Evolutionary conservation across 2,113 vertebrate species (phyloP).

Genomic region (Alosa alosa): DNA sequence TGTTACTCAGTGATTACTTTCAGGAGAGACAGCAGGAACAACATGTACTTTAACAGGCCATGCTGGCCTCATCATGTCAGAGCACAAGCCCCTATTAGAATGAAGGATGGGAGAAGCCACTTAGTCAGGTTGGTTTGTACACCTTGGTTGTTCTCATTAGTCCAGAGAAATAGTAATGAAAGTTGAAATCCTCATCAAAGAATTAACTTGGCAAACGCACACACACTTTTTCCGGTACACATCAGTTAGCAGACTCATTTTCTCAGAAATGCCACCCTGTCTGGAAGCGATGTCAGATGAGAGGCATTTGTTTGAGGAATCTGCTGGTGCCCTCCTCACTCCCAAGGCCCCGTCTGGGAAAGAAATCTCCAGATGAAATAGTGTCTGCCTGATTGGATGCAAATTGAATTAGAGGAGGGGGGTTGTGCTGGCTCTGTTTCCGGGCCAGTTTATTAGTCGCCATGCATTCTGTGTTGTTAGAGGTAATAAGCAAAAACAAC

Average conservation of each 20-base stretch:
- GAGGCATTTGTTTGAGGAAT: not conserved
- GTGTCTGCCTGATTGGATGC: not conserved
- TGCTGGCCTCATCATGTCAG: not conserved
- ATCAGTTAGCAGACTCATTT: not conserved
- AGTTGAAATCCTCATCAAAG: not conserved
- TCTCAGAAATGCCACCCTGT: not conserved
- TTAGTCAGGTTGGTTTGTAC: no score
- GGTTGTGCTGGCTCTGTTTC: not conserved
- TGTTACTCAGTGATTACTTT: not conserved
- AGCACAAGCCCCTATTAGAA: not conserved
- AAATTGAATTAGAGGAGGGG: constrained; percentile 4
- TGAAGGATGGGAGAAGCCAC: no score
- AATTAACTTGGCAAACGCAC: not conserved
- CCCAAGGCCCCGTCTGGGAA: not conserved
- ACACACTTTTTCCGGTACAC: not conserved
- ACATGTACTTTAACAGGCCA: not conserved
- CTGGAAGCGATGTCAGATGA: not conserved
- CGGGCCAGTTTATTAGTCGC: not conserved
- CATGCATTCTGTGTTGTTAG: not conserved
- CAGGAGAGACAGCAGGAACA: not conserved
- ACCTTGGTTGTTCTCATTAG: not conserved
- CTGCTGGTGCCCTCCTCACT: not conserved
- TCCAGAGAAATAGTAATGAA: not conserved
- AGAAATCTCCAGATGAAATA: not conserved
- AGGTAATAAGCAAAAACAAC: not conserved